phyloP scores from a whole-genome alignment of 2,797 vertebrate species.

The Perodicticus potto region DNA sequence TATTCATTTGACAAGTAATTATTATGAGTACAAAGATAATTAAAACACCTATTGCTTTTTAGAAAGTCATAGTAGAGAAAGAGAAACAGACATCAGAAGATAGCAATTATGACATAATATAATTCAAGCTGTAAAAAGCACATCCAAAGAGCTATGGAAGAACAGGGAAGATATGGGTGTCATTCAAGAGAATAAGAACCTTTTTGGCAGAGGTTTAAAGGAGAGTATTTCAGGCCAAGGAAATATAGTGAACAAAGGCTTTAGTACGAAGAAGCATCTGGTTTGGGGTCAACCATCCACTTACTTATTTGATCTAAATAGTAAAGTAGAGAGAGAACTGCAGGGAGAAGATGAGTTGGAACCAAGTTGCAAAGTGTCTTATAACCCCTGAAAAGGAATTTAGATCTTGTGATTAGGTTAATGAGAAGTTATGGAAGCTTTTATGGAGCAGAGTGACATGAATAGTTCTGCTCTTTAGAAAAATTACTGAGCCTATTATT shows the following conservation, averaged over 20 bases:
- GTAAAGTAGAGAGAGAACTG: background rate
- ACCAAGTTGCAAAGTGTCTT: background rate
- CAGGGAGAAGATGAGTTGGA: background rate
- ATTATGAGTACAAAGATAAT: background rate
- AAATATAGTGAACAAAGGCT: background rate
- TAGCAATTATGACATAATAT: background rate
- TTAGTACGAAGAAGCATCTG: background rate
- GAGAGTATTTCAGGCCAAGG: background rate
- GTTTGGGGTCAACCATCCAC: background rate
- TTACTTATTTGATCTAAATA: background rate
- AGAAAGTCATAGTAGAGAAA: background rate
- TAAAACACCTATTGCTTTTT: background rate
- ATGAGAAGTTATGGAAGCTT: background rate
- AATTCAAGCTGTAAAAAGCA: background rate
- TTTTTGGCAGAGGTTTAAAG: background rate
- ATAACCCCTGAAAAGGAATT: background rate
- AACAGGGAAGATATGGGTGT: background rate
- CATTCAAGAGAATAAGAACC: background rate
- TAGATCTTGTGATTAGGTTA: background rate
- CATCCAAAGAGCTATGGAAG: background rate
- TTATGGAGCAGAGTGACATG: background rate
- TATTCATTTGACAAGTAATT: background rate
- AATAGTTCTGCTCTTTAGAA: background rate
- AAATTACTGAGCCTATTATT: background rate
- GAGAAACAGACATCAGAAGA: background rate